Evolutionary conservation across 2,113 vertebrate genomes (phyloP).

Genomic region (Chaetorhynchus papuensis): DNA sequence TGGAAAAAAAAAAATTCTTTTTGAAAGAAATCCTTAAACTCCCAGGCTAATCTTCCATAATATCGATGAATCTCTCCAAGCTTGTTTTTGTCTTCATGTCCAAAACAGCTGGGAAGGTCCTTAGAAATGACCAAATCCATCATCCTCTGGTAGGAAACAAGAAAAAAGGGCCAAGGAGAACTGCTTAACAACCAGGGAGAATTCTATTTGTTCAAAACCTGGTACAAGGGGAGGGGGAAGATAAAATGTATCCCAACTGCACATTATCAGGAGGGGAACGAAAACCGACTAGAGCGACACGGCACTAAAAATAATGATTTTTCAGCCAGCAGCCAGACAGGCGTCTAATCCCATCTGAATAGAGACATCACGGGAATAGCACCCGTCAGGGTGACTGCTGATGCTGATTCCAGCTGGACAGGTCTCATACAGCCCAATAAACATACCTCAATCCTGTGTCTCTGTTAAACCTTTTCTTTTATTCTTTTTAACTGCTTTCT

Average conservation of each 20-base stretch:
- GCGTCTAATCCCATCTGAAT: slow-evolving; percentile 59
- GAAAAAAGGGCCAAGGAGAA: slow-evolving; percentile 18
- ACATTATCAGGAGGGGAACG: neutral
- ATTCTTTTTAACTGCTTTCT: neutral
- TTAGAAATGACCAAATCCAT: slow-evolving; percentile 43
- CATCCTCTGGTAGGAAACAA: slow-evolving; percentile 1
- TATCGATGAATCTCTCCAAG: slow-evolving; percentile 11
- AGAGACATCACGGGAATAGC: slow-evolving; percentile 59
- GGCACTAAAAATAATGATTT: slow-evolving; percentile 59
- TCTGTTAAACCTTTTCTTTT: neutral
- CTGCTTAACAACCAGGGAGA: slow-evolving; percentile 39
- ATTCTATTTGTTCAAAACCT: slow-evolving; percentile 35
- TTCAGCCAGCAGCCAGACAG: slow-evolving; percentile 63
- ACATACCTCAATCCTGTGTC: neutral
- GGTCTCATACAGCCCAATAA: neutral
- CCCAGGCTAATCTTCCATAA: slow-evolving; percentile 40
- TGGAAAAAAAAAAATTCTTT: neutral
- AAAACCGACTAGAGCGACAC: neutral
- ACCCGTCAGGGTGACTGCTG: slow-evolving; percentile 16
- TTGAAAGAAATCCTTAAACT: slow-evolving; percentile 37
- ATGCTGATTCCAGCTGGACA: slow-evolving; percentile 59
- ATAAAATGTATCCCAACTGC: slow-evolving; percentile 44
- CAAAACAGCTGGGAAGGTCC: slow-evolving; percentile 53
- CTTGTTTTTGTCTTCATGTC: slow-evolving; percentile 28
- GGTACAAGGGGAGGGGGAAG: neutral